Base-by-base conservation (phyloP, 2,797 vertebrate genomes). In the Heliangelus exortis region DNA sequence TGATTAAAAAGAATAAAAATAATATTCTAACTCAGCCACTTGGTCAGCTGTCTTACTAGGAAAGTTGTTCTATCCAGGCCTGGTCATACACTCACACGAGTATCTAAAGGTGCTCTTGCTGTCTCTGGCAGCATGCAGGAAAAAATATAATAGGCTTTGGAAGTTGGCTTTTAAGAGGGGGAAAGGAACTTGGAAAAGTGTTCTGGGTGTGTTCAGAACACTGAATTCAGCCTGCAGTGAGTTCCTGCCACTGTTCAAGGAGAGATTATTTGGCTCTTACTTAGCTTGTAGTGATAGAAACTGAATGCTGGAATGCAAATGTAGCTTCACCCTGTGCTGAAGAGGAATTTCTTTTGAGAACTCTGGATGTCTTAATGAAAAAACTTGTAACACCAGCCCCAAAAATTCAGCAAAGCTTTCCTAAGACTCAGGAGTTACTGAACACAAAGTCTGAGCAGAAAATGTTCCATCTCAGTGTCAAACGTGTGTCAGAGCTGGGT, bases 401-500 rank as follows among this genome's bases (percentile, higher is more conserved):
- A 23, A 22, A 43, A 23, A 21, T 28, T 18, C 3, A n/a, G 22
- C 57, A 80, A 53, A 55, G 41, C 63, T 65, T 67, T 41, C 29
- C 33, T 28, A 29, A 74, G 25, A 39, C 23, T 65, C 18, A 26
- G 13, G 29, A 29, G 45, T 33, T 4, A 58, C 53, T 72, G 45
- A 59, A 33, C 12, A 4, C 1, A 20, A 41, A 26, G 14, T 19
- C 33, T 26, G 50, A 89, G 43, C 54, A 10, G 20, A 22, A 53
- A 68, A 4, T 1, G 3, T 43, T 45, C 3, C 1, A 1, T 28
- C 8, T 58, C 2, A 3, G 4, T 2, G 2, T 39, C n/a, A 43
- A 7, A 11, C 7, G 9, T 21, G 29, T 6, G 41, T 19, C 33
- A 13, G 31, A 47, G 7, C 3, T n/a, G 43, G 8, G 1, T 20